These are phyloP conservation scores for Ischnura elegans DNA, from an alignment of 2,888 invertebrate genomes.

Conservation along the genomic window DNA sequence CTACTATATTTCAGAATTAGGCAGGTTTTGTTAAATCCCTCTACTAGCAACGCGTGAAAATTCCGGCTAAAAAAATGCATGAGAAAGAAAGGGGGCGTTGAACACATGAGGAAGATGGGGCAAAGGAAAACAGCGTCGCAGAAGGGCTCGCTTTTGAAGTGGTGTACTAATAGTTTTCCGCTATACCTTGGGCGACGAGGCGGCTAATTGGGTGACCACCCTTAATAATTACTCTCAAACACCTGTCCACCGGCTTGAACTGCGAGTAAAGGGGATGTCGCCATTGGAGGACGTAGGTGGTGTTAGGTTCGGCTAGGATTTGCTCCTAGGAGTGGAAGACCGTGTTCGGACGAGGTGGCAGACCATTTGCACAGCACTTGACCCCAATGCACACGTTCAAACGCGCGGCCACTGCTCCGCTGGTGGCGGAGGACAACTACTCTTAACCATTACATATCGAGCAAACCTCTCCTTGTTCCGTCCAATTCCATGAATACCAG, in stretches of 20 bases:
- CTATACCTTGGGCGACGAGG: neutral
- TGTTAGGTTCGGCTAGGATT: neutral
- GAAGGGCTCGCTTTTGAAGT: no score
- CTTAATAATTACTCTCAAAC: neutral
- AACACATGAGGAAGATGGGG: no score
- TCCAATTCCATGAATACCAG: neutral
- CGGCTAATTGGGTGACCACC: neutral
- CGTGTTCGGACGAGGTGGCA: neutral
- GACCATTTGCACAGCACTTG: neutral
- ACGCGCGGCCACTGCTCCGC: neutral
- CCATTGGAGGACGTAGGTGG: neutral
- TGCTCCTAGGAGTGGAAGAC: neutral
- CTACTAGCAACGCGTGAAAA: no score
- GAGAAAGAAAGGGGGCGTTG: no score
- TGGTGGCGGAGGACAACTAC: neutral
- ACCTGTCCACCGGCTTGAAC: neutral
- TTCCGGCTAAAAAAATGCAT: no score
- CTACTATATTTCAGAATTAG: no score
- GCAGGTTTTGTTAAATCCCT: no score
- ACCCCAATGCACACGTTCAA: neutral
- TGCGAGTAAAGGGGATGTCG: no score
- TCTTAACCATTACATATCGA: neutral
- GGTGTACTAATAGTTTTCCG: neutral
- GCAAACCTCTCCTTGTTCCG: neutral
- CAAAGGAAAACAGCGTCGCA: no score